Percentiles rank a stretch among this genome's conserved stretches.
phyloP scores from a whole-genome alignment of 1,140 invertebrate species.

The Meloidogyne floridensis region DNA sequence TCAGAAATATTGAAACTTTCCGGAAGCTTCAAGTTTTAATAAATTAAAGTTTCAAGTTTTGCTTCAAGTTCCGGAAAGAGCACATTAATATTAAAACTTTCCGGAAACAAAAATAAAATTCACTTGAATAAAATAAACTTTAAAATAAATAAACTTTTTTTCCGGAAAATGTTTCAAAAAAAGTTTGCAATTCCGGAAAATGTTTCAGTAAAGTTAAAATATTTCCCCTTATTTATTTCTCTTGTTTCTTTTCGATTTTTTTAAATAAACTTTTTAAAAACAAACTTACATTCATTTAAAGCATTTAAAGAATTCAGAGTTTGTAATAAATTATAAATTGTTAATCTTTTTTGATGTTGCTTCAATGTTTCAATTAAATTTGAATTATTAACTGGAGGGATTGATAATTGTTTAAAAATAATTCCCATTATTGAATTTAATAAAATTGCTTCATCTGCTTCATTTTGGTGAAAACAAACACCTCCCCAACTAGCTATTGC shows the following conservation, averaged over 20 bases:
- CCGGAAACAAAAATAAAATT: not conserved
- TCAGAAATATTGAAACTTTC: too few relatives aligned
- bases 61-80: too few relatives aligned
- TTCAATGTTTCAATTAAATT: conserved; percentile 18
- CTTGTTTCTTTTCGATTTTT: too few relatives aligned
- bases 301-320: conserved; percentile 37
- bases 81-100: too few relatives aligned
- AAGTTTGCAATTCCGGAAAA: too few relatives aligned
- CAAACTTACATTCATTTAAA: conserved; percentile 31
- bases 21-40: too few relatives aligned
- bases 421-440: conserved; percentile 28
- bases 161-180: too few relatives aligned
- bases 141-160: too few relatives aligned
- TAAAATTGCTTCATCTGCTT: conserved; percentile 21
- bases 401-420: conserved; percentile 16
- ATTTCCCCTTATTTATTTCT: too few relatives aligned
- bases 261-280: too few relatives aligned
- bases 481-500: conserved; percentile 51
- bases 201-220: too few relatives aligned
- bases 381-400: not conserved
- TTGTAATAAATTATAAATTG: conserved; percentile 40
- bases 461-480: conserved; percentile 24
- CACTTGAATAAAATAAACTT: not conserved
- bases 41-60: too few relatives aligned
- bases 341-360: conserved; percentile 20